Conservation (phyloP, 2,888 invertebrate genomes). For the Peribatodes rhomboidaria region DNA sequence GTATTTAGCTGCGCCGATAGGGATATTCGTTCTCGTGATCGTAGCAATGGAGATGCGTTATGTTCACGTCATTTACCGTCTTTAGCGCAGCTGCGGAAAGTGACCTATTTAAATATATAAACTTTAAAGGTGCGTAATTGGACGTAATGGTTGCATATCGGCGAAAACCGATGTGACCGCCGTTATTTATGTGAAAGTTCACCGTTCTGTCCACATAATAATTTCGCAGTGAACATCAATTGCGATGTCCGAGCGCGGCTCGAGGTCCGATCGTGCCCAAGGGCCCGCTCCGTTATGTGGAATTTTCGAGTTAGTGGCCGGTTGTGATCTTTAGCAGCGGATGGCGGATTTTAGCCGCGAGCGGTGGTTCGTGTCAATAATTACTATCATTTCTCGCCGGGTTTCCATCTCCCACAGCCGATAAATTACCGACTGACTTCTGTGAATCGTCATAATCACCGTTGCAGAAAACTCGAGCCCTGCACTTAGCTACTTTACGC, state of each 20-base stretch:
- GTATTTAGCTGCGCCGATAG: constrained; percentile 47
- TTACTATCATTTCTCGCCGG: constrained; percentile 78
- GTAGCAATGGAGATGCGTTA: constrained; percentile 40
- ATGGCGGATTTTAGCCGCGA: constrained; percentile 66
- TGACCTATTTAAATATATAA: constrained; percentile 28
- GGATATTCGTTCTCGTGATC: constrained; percentile 44
- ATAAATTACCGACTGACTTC: constrained; percentile 78
- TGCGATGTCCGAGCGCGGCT: constrained; percentile 64
- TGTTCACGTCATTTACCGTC: background rate
- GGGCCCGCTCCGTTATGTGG: constrained; percentile 78
- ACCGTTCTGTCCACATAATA: constrained; percentile 60
- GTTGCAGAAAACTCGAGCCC: constrained; percentile 64
- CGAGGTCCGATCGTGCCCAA: constrained; percentile 65
- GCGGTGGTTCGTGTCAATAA: constrained; percentile 82
- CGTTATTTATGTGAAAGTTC: constrained; percentile 54
- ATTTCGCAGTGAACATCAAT: constrained; percentile 66
- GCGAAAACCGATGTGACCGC: constrained; percentile 27
- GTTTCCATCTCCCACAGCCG: constrained; percentile 74
- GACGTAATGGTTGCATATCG: constrained; percentile 25
- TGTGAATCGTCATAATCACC: constrained; percentile 79
- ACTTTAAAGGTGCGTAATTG: constrained; percentile 36
- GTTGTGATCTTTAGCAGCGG: constrained; percentile 74
- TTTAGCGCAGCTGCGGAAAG: constrained; percentile 11
- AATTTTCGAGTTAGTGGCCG: constrained; percentile 82
- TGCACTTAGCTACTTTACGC: constrained; percentile 68